phyloP scores from a whole-genome alignment of 2,113 vertebrate species.

The Lophius piscatorius region DNA sequence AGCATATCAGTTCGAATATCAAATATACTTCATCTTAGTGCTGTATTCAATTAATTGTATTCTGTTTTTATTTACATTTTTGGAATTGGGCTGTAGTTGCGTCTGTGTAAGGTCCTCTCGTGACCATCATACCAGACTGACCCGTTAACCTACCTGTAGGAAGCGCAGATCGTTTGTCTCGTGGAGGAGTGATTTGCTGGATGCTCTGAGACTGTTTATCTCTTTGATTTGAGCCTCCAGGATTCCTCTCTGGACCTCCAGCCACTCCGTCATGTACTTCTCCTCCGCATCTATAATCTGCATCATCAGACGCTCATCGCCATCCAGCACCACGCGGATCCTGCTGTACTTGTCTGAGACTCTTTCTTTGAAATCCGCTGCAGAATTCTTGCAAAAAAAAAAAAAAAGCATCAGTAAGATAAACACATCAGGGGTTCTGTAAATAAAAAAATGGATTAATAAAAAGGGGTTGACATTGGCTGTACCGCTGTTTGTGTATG shows the following conservation, averaged over 20 bases:
- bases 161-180: constrained; percentile 70
- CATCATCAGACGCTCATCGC: constrained; percentile 79
- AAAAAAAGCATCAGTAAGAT: not conserved
- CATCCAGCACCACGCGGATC: constrained; percentile 71
- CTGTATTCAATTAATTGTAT: too few relatives aligned
- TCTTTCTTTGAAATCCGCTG: constrained; percentile 65
- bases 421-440: not conserved
- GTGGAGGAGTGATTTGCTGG: constrained; percentile 69
- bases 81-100: too few relatives aligned
- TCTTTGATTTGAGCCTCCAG: constrained; percentile 68
- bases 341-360: constrained; percentile 76
- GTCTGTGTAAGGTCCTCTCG: not conserved
- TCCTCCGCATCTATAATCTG: constrained; percentile 78
- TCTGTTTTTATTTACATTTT: too few relatives aligned
- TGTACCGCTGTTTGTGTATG: constrained; percentile 72
- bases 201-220: constrained; percentile 62
- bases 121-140: not conserved
- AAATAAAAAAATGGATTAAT: not conserved
- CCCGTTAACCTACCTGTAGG: constrained; percentile 61
- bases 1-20: too few relatives aligned
- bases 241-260: constrained; percentile 59
- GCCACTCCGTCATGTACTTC: constrained; percentile 66
- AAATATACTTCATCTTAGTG: too few relatives aligned
- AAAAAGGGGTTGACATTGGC: not conserved
- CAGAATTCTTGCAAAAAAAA: constrained; percentile 55